Conservation (phyloP, 2,113 vertebrate species). For the Marcusenius ussheri region DNA sequence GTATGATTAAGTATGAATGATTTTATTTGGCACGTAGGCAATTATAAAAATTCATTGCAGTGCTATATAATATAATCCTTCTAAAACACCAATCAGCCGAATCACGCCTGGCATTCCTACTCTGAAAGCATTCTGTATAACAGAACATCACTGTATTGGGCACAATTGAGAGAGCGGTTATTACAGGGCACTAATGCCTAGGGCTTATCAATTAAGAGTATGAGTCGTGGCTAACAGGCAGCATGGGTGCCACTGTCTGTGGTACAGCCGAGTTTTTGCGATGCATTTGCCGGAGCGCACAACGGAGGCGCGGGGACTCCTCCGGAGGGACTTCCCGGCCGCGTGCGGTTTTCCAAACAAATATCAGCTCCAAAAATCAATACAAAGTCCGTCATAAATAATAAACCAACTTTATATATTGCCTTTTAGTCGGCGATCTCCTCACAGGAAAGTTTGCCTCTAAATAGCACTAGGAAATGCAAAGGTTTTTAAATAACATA, state of each 20-base stretch:
- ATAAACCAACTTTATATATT: constrained; percentile 2
- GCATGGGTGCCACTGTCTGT: background rate
- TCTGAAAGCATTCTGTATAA: background rate
- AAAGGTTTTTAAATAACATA: background rate
- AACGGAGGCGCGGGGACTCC: background rate
- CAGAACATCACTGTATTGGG: background rate
- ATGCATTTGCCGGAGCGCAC: background rate
- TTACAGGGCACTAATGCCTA: background rate
- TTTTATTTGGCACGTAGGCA: constrained; percentile 6
- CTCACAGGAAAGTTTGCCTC: background rate
- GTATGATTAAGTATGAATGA: constrained; percentile 15
- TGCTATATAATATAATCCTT: constrained; percentile 4
- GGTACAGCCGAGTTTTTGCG: background rate
- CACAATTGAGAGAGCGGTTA: background rate
- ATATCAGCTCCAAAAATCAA: background rate
- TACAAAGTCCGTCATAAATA: background rate
- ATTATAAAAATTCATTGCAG: background rate
- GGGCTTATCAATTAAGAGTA: background rate
- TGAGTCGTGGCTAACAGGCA: background rate
- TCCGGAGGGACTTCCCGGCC: background rate
- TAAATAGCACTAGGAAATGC: background rate
- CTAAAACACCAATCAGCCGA: constrained; percentile 6
- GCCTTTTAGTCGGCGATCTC: background rate
- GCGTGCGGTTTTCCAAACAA: background rate
- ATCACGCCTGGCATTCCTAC: background rate